Evolutionary conservation across 2,888 invertebrate species (phyloP), one percentile per base, ranked within the genome.

Genomic region (Pyrocoelia pectoralis): DNA sequence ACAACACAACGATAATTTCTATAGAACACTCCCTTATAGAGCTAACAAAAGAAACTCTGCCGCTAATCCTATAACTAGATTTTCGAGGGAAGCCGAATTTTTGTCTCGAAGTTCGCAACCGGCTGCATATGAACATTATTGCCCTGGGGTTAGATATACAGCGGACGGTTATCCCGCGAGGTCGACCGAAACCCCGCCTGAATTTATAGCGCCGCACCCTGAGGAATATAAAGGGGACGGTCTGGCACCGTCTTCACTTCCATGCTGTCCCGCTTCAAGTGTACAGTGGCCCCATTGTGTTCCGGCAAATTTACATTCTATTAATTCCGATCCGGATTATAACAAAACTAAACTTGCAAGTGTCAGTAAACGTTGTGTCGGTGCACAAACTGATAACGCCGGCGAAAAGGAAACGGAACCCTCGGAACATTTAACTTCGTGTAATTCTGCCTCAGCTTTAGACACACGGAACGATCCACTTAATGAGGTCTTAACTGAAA

Each of bases 21-120:
- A 93, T 77, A 88, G 91, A 75, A 93, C 93, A 4, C 80, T 93
- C 71, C 93, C 93, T 2, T 89, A 92, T 76, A 83, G 90, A 61
- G 82, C 86, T n/a, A 81, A 81, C 50, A 65, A 65, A 17, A 76
- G 83, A 69, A 78, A 83, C 61, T 83, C 84, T 15, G 84, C 85
- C 1, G 84, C 84, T 4, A 84, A 84, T 65, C 84, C 85, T 1
- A 81, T 83, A n/a, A 80, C 69, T 63, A 83, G 88, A 56, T 88
- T 86, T 73, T 86, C 88, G 14, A 80, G 88, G 48, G 89, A 89
- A 74, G 89, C 89, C 2, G 88, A 89, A 78, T 88, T 88, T 75
- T 80, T 87, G 56, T 85, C 86, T 49, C 82, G 85, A 48, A 74
- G 65, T 38, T 76, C 79, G 60, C 78, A 80, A 61, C 81, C 82